Percentiles rank a stretch among this genome's conserved stretches.
phyloP scores from a whole-genome alignment of 2,888 invertebrate species.

The Teleiodes luculella region DNA sequence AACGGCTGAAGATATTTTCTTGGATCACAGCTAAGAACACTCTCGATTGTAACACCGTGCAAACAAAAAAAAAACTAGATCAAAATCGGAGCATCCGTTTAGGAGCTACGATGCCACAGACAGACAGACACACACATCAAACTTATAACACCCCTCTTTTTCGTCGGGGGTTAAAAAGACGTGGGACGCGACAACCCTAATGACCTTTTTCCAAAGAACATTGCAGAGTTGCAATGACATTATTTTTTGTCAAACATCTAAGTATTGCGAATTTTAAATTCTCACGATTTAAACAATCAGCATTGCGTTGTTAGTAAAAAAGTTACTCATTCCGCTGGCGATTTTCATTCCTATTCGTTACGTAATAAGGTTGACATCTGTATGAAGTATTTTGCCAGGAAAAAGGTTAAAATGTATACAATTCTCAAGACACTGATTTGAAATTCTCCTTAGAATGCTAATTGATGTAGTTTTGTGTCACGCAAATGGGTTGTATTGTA shows the following conservation, averaged over 20 bases:
- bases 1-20: no score
- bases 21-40: no score
- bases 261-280: conserved; percentile 3
- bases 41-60: no score
- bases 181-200: no score
- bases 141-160: no score
- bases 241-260: conserved; percentile 1
- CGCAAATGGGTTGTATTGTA: not conserved
- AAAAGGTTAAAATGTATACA: conserved; percentile 1
- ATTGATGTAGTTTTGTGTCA: not conserved
- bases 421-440: conserved; percentile 3
- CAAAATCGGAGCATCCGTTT: no score
- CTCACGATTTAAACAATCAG: conserved; percentile 1
- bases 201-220: no score
- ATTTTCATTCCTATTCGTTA: not conserved
- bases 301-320: not conserved
- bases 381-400: not conserved
- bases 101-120: no score
- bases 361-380: not conserved
- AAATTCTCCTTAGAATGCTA: not conserved
- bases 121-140: no score
- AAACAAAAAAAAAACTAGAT: no score
- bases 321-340: not conserved
- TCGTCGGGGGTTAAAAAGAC: no score
- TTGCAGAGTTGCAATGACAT: not conserved